Evolutionary conservation across 2,888 invertebrate genomes (phyloP).

Genomic region (Diachrysia chrysitis): DNA sequence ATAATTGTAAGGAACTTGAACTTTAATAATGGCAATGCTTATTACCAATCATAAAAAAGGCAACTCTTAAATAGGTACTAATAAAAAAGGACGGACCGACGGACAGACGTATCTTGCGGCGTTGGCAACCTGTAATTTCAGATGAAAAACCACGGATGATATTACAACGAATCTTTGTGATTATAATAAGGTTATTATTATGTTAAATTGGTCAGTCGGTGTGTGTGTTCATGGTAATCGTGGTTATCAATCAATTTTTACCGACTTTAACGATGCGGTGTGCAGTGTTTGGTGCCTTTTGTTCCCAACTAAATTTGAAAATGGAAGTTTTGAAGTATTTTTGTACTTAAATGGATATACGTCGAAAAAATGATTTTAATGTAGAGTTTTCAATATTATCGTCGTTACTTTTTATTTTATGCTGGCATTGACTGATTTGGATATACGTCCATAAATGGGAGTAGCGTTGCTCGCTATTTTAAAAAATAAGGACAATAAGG

Average conservation of each 20-base stretch:
- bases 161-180: slow-evolving; percentile 59
- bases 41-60: slow-evolving; percentile 51
- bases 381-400: too few relatives aligned
- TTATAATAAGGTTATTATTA: slow-evolving; percentile 61
- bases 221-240: slow-evolving; percentile 52
- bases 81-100: slow-evolving; percentile 55
- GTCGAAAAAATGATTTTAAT: background rate
- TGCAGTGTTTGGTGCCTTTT: background rate
- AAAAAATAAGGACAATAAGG: background rate
- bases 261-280: slow-evolving; percentile 25
- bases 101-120: slow-evolving; percentile 57
- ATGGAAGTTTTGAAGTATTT: background rate
- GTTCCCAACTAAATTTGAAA: background rate
- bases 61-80: slow-evolving; percentile 59
- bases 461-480: too few relatives aligned
- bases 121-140: slow-evolving; percentile 57
- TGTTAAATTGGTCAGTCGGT: slow-evolving; percentile 55
- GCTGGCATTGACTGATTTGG: too few relatives aligned
- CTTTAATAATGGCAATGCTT: slow-evolving; percentile 36
- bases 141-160: slow-evolving; percentile 55
- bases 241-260: slow-evolving; percentile 50
- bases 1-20: slow-evolving; percentile 7
- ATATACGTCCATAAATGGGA: too few relatives aligned
- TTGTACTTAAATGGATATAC: background rate
- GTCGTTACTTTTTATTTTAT: too few relatives aligned